These are phyloP conservation scores for Antechinus stuartii DNA, from an alignment of 2,113 vertebrate genomes.

Conservation along the genomic window DNA sequence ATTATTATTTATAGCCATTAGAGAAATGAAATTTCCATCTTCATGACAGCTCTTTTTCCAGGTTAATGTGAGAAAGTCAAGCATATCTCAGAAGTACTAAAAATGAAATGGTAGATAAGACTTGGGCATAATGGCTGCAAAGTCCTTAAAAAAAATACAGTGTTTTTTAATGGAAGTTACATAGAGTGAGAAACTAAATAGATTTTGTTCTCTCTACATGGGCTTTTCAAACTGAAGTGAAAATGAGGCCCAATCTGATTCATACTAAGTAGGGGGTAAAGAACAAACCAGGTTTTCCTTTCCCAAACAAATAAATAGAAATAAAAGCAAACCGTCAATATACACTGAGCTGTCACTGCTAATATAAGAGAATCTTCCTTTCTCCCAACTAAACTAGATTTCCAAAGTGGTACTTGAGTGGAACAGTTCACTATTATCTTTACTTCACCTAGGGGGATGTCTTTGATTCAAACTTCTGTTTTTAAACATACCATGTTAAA, in stretches of 20 bases:
- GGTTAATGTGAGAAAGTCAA: slow-evolving; percentile 55
- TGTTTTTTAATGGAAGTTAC: slow-evolving; percentile 63
- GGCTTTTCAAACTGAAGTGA: slow-evolving; percentile 65
- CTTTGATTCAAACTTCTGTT: not conserved
- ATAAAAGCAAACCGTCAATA: slow-evolving; percentile 64
- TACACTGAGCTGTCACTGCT: slow-evolving; percentile 44
- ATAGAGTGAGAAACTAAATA: slow-evolving; percentile 65
- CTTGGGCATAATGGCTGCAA: slow-evolving; percentile 65
- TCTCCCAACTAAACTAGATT: not conserved
- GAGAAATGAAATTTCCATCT: slow-evolving; percentile 60
- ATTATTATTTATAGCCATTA: slow-evolving; percentile 64
- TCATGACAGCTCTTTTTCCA: slow-evolving; percentile 45
- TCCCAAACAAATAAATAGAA: slow-evolving; percentile 63
- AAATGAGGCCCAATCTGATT: slow-evolving; percentile 58
- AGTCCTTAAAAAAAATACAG: slow-evolving; percentile 75
- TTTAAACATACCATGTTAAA: too few relatives aligned
- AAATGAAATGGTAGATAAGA: slow-evolving; percentile 63
- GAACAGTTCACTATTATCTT: not conserved
- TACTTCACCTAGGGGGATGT: not conserved
- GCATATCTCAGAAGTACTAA: slow-evolving; percentile 59
- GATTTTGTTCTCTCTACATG: slow-evolving; percentile 54
- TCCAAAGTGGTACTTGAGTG: not conserved
- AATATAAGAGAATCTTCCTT: slow-evolving; percentile 40
- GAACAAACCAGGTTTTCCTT: slow-evolving; percentile 55
- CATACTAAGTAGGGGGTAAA: slow-evolving; percentile 72